A percentile compares a stretch with the other conserved stretches of the same genome.
These are phyloP conservation scores for Burhinus oedicnemus DNA, from an alignment of 2,113 vertebrate species.

Conservation along the genomic window DNA sequence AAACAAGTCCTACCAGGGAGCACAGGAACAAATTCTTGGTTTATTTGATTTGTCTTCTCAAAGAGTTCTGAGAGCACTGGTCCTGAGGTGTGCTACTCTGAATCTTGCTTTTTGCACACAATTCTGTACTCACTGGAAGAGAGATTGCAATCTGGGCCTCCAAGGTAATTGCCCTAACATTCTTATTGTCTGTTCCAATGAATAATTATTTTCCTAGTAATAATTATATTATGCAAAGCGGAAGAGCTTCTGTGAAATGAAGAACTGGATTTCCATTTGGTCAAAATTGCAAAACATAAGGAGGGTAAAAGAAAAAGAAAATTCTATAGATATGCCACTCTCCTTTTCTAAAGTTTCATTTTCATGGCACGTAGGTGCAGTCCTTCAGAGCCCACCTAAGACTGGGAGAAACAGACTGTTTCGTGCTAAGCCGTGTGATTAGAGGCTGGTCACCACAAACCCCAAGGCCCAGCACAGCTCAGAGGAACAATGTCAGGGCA, in stretches of 20 bases:
- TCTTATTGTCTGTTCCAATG: background rate
- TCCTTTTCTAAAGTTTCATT: background rate
- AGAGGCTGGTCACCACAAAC: background rate
- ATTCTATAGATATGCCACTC: background rate
- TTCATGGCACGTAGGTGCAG: accelerated
- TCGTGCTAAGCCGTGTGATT: background rate
- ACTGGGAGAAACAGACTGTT: background rate
- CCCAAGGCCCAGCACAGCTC: background rate
- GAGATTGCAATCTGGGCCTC: background rate
- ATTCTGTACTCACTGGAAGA: background rate
- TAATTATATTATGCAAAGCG: background rate
- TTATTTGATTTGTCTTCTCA: background rate
- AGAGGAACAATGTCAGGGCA: background rate
- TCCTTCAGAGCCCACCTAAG: background rate
- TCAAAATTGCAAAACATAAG: background rate
- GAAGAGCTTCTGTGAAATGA: background rate
- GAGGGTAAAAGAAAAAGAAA: background rate
- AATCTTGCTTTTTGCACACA: background rate
- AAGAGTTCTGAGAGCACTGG: background rate
- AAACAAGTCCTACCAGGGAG: background rate
- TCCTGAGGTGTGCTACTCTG: background rate
- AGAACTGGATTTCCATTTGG: background rate
- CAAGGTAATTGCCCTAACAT: background rate
- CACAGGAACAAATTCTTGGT: background rate
- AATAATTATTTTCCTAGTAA: background rate